Evolutionary conservation across 2,888 invertebrate species (phyloP).

Genomic region (Anaspis maculata): DNA sequence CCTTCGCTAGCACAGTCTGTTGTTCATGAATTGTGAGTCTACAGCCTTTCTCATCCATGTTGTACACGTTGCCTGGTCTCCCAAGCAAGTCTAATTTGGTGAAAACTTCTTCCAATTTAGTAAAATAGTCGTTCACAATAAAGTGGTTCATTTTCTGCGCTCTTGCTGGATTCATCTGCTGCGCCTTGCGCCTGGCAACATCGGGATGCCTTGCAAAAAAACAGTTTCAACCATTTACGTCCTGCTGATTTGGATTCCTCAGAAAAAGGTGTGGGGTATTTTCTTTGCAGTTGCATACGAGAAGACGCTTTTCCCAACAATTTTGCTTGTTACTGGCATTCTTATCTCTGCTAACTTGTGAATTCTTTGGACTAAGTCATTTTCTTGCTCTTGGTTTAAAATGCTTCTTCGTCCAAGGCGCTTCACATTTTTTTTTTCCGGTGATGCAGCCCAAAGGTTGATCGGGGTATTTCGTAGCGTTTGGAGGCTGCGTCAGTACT

Average conservation of each 20-base stretch:
- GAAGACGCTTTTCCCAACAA: background rate
- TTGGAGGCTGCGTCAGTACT: too few relatives aligned
- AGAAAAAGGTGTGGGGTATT: background rate
- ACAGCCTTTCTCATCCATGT: conserved; percentile 29
- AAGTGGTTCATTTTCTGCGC: conserved; percentile 23
- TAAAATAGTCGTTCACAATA: conserved; percentile 24
- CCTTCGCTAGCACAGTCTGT: conserved; percentile 23
- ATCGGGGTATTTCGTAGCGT: too few relatives aligned
- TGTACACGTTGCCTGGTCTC: conserved; percentile 24
- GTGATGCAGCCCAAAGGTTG: too few relatives aligned
- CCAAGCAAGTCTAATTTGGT: conserved; percentile 16
- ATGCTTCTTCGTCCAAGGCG: background rate
- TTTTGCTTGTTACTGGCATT: background rate
- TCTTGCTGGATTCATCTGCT: conserved; percentile 24
- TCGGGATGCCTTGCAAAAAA: conserved; percentile 13
- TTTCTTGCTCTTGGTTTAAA: background rate
- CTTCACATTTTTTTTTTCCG: too few relatives aligned
- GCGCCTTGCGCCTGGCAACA: conserved; percentile 20
- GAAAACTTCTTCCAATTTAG: conserved; percentile 18
- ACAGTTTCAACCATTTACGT: background rate
- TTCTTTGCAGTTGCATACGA: background rate
- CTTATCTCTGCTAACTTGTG: background rate
- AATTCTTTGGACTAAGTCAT: background rate
- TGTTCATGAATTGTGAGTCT: conserved; percentile 26
- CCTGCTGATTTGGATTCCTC: background rate